Conservation (phyloP, 2,797 vertebrate species). For the Botia kubotai region DNA sequence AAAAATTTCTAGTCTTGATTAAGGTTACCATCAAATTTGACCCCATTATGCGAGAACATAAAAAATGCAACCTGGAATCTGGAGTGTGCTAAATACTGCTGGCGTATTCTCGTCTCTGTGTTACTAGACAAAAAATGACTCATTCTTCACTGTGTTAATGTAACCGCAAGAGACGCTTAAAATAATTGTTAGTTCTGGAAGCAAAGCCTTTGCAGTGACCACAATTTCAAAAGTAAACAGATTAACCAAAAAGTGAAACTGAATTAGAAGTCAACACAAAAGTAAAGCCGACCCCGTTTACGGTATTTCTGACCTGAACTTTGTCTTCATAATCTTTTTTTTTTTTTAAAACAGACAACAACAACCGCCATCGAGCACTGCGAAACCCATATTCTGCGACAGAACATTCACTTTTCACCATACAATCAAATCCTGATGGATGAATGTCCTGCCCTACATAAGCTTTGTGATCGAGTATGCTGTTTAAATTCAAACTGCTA, state of each 20-base stretch:
- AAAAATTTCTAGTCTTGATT: conserved; percentile 16
- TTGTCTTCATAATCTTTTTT: background rate
- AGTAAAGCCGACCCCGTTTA: background rate
- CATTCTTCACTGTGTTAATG: conserved; percentile 5
- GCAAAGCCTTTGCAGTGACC: background rate
- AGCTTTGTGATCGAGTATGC: background rate
- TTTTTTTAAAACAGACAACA: background rate
- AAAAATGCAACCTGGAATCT: background rate
- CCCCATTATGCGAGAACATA: background rate
- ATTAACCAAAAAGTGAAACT: background rate
- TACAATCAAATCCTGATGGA: background rate
- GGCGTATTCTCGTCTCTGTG: background rate
- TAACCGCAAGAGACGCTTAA: conserved; percentile 8
- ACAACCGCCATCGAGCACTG: too few species aligned
- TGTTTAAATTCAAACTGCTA: background rate
- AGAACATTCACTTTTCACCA: background rate
- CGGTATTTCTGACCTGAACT: background rate
- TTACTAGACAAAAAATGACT: conserved; percentile 1
- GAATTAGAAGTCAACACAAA: background rate
- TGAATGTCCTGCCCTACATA: background rate
- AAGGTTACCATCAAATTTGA: conserved; percentile 13
- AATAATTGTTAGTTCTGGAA: background rate
- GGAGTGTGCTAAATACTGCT: conserved; percentile 5
- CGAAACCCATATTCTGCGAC: background rate
- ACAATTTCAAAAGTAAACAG: conserved; percentile 18